These are phyloP conservation scores for Verasper variegatus DNA, from an alignment of 2,113 vertebrate genomes.

Conservation along the genomic window DNA sequence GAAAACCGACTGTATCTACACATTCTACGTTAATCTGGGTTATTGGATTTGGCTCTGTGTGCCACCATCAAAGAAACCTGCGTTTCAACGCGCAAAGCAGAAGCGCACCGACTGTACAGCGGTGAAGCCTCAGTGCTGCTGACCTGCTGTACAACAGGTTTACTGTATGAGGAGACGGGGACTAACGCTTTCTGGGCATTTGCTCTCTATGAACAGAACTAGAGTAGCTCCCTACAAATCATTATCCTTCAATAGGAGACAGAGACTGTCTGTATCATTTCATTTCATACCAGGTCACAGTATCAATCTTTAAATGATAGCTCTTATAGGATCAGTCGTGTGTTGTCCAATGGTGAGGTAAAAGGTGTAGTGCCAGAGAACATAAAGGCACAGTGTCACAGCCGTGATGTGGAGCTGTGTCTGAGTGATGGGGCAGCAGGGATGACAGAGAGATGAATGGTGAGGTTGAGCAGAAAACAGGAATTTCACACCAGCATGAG, in stretches of 20 bases:
- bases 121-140: neutral
- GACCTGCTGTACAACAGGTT: conserved; percentile 46
- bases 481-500: neutral
- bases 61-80: no score
- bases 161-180: conserved; percentile 10
- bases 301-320: neutral
- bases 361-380: no score
- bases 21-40: no score
- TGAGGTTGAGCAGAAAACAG: neutral
- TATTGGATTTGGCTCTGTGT: no score
- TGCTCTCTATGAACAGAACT: conserved; percentile 17
- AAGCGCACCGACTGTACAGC: neutral
- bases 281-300: neutral
- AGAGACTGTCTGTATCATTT: neutral
- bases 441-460: no score
- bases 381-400: no score
- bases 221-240: neutral
- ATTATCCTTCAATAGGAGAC: conserved; percentile 6
- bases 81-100: neutral
- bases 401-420: neutral
- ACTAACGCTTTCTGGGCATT: neutral
- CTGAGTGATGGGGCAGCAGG: neutral
- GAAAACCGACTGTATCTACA: no score
- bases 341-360: no score
- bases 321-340: neutral